A percentile compares a stretch with the other conserved stretches of the same genome.
phyloP scores from a whole-genome alignment of 1,140 invertebrate genomes.

The Rhopalosiphum padi region DNA sequence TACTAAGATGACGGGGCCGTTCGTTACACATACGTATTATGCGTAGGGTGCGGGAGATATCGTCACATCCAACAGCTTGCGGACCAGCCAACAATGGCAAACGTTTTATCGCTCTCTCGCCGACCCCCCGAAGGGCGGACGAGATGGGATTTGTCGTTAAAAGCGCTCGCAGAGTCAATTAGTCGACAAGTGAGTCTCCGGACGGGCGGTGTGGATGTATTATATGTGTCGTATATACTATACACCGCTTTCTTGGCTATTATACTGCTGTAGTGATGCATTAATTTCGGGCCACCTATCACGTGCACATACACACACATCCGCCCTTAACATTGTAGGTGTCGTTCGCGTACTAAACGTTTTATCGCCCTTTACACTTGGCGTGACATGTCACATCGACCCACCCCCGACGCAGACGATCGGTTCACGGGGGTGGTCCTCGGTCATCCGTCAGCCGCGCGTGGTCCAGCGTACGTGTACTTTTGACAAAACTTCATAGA shows the following conservation, averaged over 20 bases:
- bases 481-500: neutral
- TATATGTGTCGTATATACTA: neutral
- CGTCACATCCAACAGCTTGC: neutral
- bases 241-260: conserved; percentile 14
- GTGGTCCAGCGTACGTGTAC: neutral
- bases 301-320: neutral
- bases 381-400: neutral
- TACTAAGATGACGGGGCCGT: neutral
- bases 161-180: conserved; percentile 1
- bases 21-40: neutral
- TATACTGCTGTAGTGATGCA: conserved; percentile 8
- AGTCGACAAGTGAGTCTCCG: neutral
- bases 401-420: neutral
- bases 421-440: neutral
- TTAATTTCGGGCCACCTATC: conserved; percentile 35
- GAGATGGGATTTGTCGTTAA: neutral
- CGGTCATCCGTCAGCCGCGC: neutral
- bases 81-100: neutral
- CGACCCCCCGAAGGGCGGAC: too few relatives aligned
- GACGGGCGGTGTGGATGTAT: neutral
- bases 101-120: neutral
- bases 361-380: conserved; percentile 22
- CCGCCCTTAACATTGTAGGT: neutral
- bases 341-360: neutral
- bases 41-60: neutral